Evolutionary conservation across 64 coral and sea anemone genomes (phyloP).

Genomic region (Pocillopora verrucosa): DNA sequence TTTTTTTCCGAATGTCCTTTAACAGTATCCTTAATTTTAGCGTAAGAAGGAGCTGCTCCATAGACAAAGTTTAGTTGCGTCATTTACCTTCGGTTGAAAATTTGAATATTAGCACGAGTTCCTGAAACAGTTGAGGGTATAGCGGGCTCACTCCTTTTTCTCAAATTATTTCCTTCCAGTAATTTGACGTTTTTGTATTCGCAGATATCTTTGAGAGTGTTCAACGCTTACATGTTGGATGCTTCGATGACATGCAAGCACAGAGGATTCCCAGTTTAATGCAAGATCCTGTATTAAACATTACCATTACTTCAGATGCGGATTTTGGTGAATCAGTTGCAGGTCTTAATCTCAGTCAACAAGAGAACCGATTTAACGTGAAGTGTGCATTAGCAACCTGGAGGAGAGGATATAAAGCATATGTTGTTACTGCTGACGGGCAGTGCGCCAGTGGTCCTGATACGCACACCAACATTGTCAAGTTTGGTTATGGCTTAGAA

Average conservation of each 20-base stretch:
- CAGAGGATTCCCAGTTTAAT: constrained; percentile 25
- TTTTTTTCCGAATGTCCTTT: too few species aligned
- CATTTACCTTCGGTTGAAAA: too few species aligned
- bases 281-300: constrained; percentile 39
- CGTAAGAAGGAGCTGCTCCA: too few species aligned
- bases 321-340: not conserved
- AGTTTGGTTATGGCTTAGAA: not conserved
- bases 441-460: not conserved
- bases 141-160: too few species aligned
- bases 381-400: not conserved
- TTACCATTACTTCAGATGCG: not conserved
- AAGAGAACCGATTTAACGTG: not conserved
- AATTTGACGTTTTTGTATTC: not conserved
- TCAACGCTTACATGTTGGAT: constrained; percentile 51
- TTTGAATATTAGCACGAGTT: too few species aligned
- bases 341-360: too few species aligned
- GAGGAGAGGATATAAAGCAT: not conserved
- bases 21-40: too few species aligned
- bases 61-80: too few species aligned
- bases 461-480: not conserved
- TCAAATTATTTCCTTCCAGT: too few species aligned
- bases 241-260: constrained; percentile 49
- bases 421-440: not conserved
- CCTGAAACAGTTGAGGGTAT: too few species aligned
- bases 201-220: not conserved